These are phyloP conservation scores for Erythrocercus mccallii DNA, from an alignment of 2,113 vertebrate genomes.

Conservation along the genomic window DNA sequence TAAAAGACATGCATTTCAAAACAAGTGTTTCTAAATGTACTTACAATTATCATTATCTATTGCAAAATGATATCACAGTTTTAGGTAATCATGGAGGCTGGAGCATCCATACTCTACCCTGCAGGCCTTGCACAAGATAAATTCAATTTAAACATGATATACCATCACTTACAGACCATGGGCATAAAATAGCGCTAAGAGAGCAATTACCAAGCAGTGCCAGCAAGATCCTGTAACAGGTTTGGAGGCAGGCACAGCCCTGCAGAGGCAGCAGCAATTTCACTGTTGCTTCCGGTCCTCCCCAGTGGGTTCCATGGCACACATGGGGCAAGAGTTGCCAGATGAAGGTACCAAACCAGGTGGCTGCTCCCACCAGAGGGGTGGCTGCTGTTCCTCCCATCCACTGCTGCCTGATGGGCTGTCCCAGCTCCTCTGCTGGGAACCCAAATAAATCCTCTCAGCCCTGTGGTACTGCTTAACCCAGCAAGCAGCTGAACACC, in stretches of 20 bases:
- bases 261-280: neutral
- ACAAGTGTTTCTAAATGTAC: neutral
- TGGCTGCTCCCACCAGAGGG: accelerated
- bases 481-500: neutral
- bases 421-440: neutral
- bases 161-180: neutral
- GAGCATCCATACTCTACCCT: neutral
- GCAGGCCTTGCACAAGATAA: neutral
- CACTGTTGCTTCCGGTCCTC: neutral
- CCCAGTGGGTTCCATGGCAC: neutral
- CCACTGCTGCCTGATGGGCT: neutral
- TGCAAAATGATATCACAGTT: neutral
- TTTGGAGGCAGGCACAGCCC: neutral
- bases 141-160: neutral
- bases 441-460: neutral
- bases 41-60: neutral
- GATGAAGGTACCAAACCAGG: neutral
- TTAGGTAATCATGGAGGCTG: neutral
- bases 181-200: neutral
- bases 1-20: neutral
- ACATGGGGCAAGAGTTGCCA: accelerated
- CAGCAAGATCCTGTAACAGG: neutral
- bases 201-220: neutral
- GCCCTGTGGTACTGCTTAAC: too few relatives aligned
- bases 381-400: neutral